These are phyloP conservation scores for Drosophila equinoxialis DNA, from an alignment of 1,140 invertebrate genomes.

Conservation along the genomic window DNA sequence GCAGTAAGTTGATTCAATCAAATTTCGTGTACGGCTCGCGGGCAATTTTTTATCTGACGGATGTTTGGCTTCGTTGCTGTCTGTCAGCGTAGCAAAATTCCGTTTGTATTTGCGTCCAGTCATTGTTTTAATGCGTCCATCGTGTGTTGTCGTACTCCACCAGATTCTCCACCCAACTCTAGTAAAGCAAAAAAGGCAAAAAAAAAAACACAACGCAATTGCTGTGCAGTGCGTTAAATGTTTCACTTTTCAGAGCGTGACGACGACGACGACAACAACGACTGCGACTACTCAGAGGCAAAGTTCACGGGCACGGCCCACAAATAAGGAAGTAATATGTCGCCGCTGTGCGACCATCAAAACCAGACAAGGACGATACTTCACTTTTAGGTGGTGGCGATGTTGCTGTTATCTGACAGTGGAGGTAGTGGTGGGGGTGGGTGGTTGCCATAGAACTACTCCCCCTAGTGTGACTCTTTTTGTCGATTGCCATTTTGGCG, in stretches of 20 bases:
- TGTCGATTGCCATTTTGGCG: slow-evolving; percentile 15
- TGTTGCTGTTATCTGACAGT: background rate
- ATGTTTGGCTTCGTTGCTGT: slow-evolving; percentile 73
- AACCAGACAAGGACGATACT: slow-evolving; percentile 56
- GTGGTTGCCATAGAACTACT: background rate
- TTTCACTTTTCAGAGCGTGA: slow-evolving; percentile 62
- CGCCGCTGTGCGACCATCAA: slow-evolving; percentile 63
- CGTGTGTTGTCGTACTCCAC: background rate
- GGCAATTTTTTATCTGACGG: slow-evolving; percentile 70
- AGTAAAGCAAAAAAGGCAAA: background rate
- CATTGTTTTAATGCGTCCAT: slow-evolving; percentile 75
- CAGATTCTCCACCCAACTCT: slow-evolving; percentile 12
- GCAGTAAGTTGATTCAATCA: slow-evolving; percentile 65
- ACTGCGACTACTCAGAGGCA: slow-evolving; percentile 29
- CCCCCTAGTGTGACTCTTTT: slow-evolving; percentile 12
- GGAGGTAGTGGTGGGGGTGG: background rate
- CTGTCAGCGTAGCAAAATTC: slow-evolving; percentile 63
- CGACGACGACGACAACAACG: slow-evolving; percentile 1
- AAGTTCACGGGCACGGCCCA: slow-evolving; percentile 62
- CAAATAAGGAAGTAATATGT: slow-evolving; percentile 81
- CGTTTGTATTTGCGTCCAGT: slow-evolving; percentile 59
- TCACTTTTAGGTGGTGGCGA: slow-evolving; percentile 29
- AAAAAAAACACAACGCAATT: slow-evolving; percentile 31
- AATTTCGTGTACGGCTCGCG: slow-evolving; percentile 51
- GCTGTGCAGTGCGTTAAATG: slow-evolving; percentile 52